Base-by-base conservation (phyloP, 2,797 vertebrate species). In the Tragopan temminckii region DNA sequence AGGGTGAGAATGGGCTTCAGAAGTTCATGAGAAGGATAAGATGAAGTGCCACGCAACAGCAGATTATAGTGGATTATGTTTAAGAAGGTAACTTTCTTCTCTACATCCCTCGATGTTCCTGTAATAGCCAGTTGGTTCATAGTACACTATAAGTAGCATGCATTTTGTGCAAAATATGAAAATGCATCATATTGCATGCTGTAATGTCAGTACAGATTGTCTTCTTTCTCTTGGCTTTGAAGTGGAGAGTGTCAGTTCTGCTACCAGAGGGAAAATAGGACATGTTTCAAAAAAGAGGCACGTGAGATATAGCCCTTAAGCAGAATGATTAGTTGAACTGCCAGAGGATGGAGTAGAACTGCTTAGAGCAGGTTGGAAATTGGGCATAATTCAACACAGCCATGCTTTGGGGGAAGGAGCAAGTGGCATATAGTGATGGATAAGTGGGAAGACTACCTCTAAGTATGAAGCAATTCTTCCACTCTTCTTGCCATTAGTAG, bases 381-480 rank as follows among this genome's bases (percentile, higher is more conserved):
- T 89, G 50, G 35, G 33, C 31, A 45, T 64, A 88, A 61, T 92
- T 72, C 88, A 88, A 35, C 7, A 63, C 63, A 76, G 67, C 75
- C 40, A 6, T 38, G 21, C 38, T 45, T 48, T n/a, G 88, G 64
- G 55, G 55, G 87, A 91, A 81, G 68, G 89, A 55, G 55, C 74
- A 69, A 72, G 59, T 0, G 0, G 46, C 59, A 59, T 88, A 31
- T 45, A 66, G 25, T 88, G 70, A 91, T 84, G 89, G 77, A 25
- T 88, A 86, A 92, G 12, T 66, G 55, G 70, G 80, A 94, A n/a
- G 88, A 70, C 31, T 88, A 48, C 77, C 77, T 89, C 31, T 76
- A 61, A 89, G 31, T 48, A 63, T 70, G 67, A 96, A 88, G 36
- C 21, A 88, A 84, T 91, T 94, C 50, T 92, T 96, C 89, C 55